Conservation (phyloP, 2,888 invertebrate species). For the Sinelater perroti region DNA sequence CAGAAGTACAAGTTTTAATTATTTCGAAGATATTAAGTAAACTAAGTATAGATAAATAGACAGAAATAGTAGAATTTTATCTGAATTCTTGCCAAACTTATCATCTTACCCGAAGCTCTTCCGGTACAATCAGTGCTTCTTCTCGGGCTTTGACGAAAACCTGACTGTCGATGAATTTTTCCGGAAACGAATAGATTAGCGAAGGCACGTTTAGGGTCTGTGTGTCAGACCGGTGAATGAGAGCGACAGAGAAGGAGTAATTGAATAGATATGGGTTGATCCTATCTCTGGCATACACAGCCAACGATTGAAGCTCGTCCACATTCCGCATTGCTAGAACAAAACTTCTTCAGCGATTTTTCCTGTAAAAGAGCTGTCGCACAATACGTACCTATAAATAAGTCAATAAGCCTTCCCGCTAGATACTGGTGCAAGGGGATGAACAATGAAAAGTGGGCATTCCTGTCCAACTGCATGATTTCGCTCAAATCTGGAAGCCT, state of each 20-base stretch:
- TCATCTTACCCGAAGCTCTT: slow-evolving; percentile 69
- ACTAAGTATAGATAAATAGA: too few species aligned
- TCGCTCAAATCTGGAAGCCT: slow-evolving; percentile 66
- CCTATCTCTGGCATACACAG: slow-evolving; percentile 75
- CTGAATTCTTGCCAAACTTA: too few species aligned
- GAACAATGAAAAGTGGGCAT: slow-evolving; percentile 79
- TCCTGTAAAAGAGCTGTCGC: too few species aligned
- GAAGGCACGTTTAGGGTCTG: slow-evolving; percentile 75
- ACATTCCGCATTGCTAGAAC: slow-evolving; percentile 71
- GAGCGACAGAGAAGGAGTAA: slow-evolving; percentile 78
- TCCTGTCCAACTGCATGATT: slow-evolving; percentile 66
- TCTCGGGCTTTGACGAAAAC: slow-evolving; percentile 75
- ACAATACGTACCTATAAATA: slow-evolving; percentile 72
- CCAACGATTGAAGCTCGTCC: slow-evolving; percentile 75
- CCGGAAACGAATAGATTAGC: slow-evolving; percentile 81
- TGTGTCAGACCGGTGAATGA: slow-evolving; percentile 78
- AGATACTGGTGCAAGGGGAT: slow-evolving; percentile 74
- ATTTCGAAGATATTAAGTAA: too few species aligned
- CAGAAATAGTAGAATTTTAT: too few species aligned
- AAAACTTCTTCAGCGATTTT: too few species aligned
- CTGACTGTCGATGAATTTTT: slow-evolving; percentile 81
- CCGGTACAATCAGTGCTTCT: slow-evolving; percentile 69
- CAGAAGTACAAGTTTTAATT: too few species aligned
- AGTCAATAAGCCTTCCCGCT: slow-evolving; percentile 74
- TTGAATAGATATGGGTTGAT: slow-evolving; percentile 84